A percentile compares a stretch with the other conserved stretches of the same genome.
Evolutionary conservation across 1,140 invertebrate genomes (phyloP).

Genomic region (Elymnias hypermnestra): DNA sequence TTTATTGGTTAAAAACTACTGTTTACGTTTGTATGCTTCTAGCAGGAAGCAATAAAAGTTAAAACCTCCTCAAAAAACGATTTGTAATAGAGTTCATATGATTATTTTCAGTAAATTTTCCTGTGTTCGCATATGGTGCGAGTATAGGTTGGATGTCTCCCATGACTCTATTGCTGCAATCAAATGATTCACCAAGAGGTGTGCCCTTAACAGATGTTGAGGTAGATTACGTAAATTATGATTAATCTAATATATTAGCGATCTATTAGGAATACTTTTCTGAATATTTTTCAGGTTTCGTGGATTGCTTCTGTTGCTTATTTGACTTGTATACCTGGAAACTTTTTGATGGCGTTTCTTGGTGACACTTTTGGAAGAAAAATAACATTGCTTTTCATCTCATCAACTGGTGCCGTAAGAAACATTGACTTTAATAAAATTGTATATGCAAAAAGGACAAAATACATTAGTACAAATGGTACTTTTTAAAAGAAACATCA

Average conservation of each 20-base stretch:
- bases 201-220: conserved; percentile 37
- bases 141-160: conserved; percentile 59
- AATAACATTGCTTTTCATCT: conserved; percentile 34
- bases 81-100: conserved; percentile 1
- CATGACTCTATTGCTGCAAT: conserved; percentile 47
- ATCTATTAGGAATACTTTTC: too few relatives aligned
- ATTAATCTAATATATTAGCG: too few relatives aligned
- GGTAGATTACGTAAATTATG: too few relatives aligned
- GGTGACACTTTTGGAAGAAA: conserved; percentile 48
- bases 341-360: conserved; percentile 39
- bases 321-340: conserved; percentile 32
- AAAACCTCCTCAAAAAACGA: too few relatives aligned
- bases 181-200: conserved; percentile 37
- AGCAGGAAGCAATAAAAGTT: background rate
- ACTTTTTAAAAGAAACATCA: too few relatives aligned
- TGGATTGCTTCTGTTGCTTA: conserved; percentile 47
- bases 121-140: conserved; percentile 47
- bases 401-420: conserved; percentile 37
- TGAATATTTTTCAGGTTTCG: conserved; percentile 37
- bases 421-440: background rate
- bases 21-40: background rate
- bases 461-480: too few relatives aligned
- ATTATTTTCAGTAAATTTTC: conserved; percentile 39
- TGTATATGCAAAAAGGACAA: too few relatives aligned
- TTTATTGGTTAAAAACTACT: too few relatives aligned